Percentiles rank a stretch among this genome's conserved stretches.
Evolutionary conservation across 2,797 vertebrate genomes (phyloP).

Genomic region (Pangasius djambal): DNA sequence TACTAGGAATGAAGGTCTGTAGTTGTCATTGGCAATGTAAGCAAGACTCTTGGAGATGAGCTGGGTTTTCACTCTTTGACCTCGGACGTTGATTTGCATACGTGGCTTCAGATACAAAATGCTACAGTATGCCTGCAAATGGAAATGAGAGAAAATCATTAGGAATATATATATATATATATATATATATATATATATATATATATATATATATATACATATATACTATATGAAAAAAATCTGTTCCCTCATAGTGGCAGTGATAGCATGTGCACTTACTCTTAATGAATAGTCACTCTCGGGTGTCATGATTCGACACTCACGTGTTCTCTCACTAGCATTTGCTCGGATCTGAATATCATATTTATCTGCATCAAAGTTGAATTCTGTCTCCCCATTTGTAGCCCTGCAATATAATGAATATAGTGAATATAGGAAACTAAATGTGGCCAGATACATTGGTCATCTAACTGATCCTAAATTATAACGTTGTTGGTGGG

Average conservation of each 20-base stretch:
- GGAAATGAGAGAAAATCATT: not conserved
- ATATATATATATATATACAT: too few species aligned
- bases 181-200: too few species aligned
- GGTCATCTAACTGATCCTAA: not conserved
- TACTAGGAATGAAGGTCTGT: slow-evolving; percentile 89
- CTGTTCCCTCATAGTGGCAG: not conserved
- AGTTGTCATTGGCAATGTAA: slow-evolving; percentile 79
- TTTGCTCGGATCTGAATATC: slow-evolving; percentile 89
- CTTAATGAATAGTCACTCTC: slow-evolving; percentile 84
- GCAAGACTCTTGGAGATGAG: slow-evolving; percentile 94
- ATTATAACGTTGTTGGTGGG: not conserved
- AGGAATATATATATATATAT: not conserved
- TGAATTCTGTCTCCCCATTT: slow-evolving; percentile 80
- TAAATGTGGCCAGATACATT: not conserved
- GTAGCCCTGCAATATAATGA: slow-evolving; percentile 65
- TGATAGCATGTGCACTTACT: slow-evolving; percentile 69
- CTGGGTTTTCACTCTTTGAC: slow-evolving; percentile 89
- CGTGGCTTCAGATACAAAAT: slow-evolving; percentile 94
- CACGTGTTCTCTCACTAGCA: slow-evolving; percentile 69
- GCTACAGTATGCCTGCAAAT: slow-evolving; percentile 87
- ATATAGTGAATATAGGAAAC: not conserved
- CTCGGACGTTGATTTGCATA: slow-evolving; percentile 91
- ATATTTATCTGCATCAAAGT: slow-evolving; percentile 87
- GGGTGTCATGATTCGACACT: slow-evolving; percentile 76
- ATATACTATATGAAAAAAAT: not conserved